Evolutionary conservation across 2,888 invertebrate species (phyloP).

Genomic region (Macrosoma leucophasiata): DNA sequence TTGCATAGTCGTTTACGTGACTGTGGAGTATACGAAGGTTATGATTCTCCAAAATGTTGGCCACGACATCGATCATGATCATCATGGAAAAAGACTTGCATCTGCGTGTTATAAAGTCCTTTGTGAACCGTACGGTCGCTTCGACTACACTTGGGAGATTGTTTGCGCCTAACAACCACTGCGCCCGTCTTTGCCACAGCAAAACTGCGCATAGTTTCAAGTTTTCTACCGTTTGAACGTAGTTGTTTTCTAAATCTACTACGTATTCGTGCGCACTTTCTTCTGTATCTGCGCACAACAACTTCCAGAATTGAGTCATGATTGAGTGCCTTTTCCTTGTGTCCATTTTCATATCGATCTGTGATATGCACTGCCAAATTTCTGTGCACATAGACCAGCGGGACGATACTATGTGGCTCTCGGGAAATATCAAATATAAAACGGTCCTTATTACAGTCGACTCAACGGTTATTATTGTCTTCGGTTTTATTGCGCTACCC

Average conservation of each 20-base stretch:
- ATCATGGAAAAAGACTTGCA: conserved; percentile 29
- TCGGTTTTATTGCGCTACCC: conserved; percentile 28
- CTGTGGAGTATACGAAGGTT: conserved; percentile 27
- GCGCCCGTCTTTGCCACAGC: conserved; percentile 23
- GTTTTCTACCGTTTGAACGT: conserved; percentile 5
- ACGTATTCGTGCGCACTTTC: conserved; percentile 15
- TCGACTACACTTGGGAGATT: conserved; percentile 17
- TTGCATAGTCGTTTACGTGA: conserved; percentile 18
- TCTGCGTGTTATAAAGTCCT: conserved; percentile 25
- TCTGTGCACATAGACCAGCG: conserved; percentile 24
- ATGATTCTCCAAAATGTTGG: conserved; percentile 33
- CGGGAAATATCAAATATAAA: conserved; percentile 26
- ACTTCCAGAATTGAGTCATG: conserved; percentile 22
- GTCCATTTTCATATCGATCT: conserved; percentile 20
- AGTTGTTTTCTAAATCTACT: conserved; percentile 9
- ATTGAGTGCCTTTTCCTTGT: conserved; percentile 20
- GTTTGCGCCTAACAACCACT: conserved; percentile 22
- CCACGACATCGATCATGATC: conserved; percentile 34
- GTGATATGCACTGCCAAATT: conserved; percentile 26
- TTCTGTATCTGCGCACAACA: conserved; percentile 22
- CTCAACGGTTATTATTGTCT: conserved; percentile 27
- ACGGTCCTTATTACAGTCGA: conserved; percentile 25
- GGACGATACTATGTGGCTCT: conserved; percentile 19
- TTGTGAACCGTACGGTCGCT: conserved; percentile 22
- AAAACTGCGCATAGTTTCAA: conserved; percentile 18